Base-by-base conservation (phyloP, 2,113 vertebrate genomes). In the Ptychochromis oligacanthus region DNA sequence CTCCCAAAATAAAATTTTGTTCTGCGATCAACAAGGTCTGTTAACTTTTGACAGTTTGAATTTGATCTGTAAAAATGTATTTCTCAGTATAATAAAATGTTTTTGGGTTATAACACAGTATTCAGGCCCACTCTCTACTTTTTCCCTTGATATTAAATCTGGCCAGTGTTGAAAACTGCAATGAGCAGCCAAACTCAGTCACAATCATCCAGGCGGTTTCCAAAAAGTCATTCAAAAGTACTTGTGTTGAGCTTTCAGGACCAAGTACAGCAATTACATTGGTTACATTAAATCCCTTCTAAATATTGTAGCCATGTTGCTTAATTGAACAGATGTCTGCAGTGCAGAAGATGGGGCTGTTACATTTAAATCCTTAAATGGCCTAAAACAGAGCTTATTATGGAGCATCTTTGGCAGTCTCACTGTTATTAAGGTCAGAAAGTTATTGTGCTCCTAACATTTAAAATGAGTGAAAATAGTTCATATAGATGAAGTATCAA, bases 171-270 rank as follows among this genome's bases (percentile, higher is more conserved):
- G 24, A 84, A 76, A 28, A 22, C 20, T 72, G 22, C 26, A 85
- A 56, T 2, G 7, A 65, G 24, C n/a, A 60, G 28, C 62, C 13
- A 10, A 34, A 75, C 34, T 57, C 56, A 64, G 59, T 31, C 20
- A 49, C 34, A 82, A 49, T 15, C 59, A 36, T 70, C 24, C 31
- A 34, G 36, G 46, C 46, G 78, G 59, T 58, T 81, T 82, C 55
- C 56, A 81, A 65, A 67, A 31, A 87, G 54, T 11, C 15, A 5
- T 18, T 38, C 11, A 34, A n/a, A 75, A 64, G 43, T 70, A 58
- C 62, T 57, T 43, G 38, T 46, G 6, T 40, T 55, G 20, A 85
- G 75, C 61, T 85, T 91, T 79, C 65, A 75, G 78, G 79, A 60
- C 64, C 70, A 80, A 56, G 75, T 61, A 20, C 24, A 60, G 79